Base-by-base conservation (phyloP, 2,113 vertebrate genomes). In the Paracanthobrama guichenoti region DNA sequence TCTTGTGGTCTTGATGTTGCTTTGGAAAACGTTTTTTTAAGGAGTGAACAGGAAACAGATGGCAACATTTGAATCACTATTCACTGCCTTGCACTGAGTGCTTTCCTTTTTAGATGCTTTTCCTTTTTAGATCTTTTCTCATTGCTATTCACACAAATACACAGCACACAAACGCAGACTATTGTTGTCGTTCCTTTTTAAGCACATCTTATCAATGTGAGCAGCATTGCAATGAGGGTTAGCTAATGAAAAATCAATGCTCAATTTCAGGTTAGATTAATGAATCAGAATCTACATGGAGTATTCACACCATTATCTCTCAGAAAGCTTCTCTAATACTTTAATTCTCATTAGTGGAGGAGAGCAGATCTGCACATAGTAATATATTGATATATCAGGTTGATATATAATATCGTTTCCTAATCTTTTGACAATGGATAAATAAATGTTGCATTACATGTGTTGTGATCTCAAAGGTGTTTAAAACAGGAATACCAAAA, bases 161-260 rank as follows among this genome's bases (percentile, higher is more conserved):
- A 31, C 44, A 64, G 10, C 16, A 67, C n/a, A 66, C 44, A 67
- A 13, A 62, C 42, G 77, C 26, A 28, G 24, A 71, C 71, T 6
- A 84, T 18, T 66, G 9, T 59, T 80, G 64, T 26, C 28, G 48
- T 31, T 76, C 44, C 35, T 84, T 74, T 72, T 67, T 59, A 81
- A 78, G 71, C 62, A 24, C 28, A 48, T 53, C 62, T 78, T 85
- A 71, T 80, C 50, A 64, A 35, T 67, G 82, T 84, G 75, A 85
- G 76, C 39, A 6, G 60, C 81, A 81, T 86, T 62, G 79, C 74
- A 78, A 86, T 84, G 79, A 77, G 66, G 12, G 64, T 35, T 28
- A 35, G 69, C 53, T 84, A 81, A 88, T 88, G 84, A 72, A 64
- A 84, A 88, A 86, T 88, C 87, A 83, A 86, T 88, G 72, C 60